phyloP scores from a whole-genome alignment of 2,888 invertebrate species.

The Pristionchus japonicus region DNA sequence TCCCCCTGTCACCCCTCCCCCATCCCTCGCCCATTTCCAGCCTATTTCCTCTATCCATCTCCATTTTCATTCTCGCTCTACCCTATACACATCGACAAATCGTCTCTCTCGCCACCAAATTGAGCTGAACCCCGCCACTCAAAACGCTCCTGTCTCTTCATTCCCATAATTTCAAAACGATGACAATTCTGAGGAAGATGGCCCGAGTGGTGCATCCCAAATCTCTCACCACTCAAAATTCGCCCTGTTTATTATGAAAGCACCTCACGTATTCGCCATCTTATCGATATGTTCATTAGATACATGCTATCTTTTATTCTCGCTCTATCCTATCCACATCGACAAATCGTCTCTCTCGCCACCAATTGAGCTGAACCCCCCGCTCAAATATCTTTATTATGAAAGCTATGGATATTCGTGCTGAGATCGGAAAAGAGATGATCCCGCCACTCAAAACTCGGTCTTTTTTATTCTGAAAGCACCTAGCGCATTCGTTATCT shows the following conservation, averaged over 20 bases:
- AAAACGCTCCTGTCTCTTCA: background rate
- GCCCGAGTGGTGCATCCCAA: background rate
- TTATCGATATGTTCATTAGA: background rate
- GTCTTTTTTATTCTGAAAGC: background rate
- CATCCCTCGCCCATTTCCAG: background rate
- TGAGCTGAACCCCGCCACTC: background rate
- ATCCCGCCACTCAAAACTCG: background rate
- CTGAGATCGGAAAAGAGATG: background rate
- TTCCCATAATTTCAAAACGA: too few species aligned
- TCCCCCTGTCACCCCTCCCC: background rate
- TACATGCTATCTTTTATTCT: background rate
- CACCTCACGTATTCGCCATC: background rate
- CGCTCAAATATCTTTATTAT: background rate
- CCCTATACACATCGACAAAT: background rate
- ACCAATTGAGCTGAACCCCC: background rate
- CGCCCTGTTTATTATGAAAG: background rate
- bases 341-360: background rate
- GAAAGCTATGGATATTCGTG: too few species aligned
- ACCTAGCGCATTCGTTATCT: background rate
- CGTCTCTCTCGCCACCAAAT: background rate
- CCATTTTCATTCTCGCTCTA: background rate
- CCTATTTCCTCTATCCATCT: background rate
- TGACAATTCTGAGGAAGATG: too few species aligned
- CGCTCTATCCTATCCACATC: background rate
- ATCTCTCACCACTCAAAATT: background rate